Percentiles rank a stretch among this genome's conserved stretches.
These are phyloP conservation scores for Callocephalon fimbriatum DNA, from an alignment of 2,113 vertebrate genomes.

Conservation along the genomic window DNA sequence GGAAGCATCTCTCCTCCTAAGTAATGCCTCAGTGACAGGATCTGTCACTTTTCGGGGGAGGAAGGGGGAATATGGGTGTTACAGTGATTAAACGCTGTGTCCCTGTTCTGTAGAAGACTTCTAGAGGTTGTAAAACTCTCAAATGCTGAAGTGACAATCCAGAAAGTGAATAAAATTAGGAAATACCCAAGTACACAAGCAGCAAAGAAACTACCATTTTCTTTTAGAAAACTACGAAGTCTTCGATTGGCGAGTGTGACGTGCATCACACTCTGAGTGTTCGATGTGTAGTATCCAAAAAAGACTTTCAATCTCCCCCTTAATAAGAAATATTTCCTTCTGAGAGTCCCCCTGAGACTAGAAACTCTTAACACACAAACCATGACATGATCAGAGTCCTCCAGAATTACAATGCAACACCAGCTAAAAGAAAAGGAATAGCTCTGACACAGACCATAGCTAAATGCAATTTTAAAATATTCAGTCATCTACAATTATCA, in stretches of 20 bases:
- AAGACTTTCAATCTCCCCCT: neutral
- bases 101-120: neutral
- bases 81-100: neutral
- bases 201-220: neutral
- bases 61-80: neutral
- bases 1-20: neutral
- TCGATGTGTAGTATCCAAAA: neutral
- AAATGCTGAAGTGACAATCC: neutral
- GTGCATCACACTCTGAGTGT: neutral
- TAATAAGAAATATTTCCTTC: neutral
- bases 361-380: neutral
- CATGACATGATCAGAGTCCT: neutral
- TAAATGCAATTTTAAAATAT: neutral
- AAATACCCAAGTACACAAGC: neutral
- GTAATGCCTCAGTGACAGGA: neutral
- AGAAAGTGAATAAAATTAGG: neutral
- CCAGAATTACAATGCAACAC: neutral
- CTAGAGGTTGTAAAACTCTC: neutral
- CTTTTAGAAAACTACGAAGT: neutral
- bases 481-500: neutral
- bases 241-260: neutral
- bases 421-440: neutral
- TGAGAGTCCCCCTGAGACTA: neutral
- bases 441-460: neutral
- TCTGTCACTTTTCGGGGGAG: neutral